A percentile compares a stretch with the other conserved stretches of the same genome.
These are phyloP conservation scores for Cremastobaeus sp. DNA, from an alignment of 2,888 invertebrate genomes.

Conservation along the genomic window DNA sequence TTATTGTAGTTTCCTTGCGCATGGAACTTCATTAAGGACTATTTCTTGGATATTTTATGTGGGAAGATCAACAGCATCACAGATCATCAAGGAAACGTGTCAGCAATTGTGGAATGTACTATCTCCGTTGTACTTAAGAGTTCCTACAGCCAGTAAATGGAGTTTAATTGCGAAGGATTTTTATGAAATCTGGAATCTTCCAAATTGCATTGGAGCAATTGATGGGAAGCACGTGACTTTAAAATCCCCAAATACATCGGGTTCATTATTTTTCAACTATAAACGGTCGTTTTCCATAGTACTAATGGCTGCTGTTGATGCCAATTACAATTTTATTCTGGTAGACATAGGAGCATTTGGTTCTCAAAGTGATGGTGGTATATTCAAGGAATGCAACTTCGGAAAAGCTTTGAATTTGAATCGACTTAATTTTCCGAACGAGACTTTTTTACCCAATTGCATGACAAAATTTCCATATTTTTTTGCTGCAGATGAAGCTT, in stretches of 20 bases:
- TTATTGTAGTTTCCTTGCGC: too few species aligned
- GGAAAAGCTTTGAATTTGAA: background rate
- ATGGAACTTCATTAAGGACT: too few species aligned
- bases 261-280: background rate
- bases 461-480: background rate
- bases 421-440: background rate
- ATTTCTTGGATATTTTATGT: too few species aligned
- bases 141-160: too few species aligned
- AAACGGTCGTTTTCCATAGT: background rate
- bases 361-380: background rate
- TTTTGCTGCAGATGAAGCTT: conserved; percentile 7
- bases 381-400: background rate
- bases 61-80: too few species aligned
- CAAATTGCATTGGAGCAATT: background rate
- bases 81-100: too few species aligned
- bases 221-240: too few species aligned
- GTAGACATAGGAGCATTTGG: background rate
- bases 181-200: background rate
- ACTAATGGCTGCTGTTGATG: background rate
- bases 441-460: background rate
- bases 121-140: too few species aligned
- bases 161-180: background rate
- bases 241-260: background rate
- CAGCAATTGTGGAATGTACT: too few species aligned
- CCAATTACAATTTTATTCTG: background rate